Evolutionary conservation across 2,113 vertebrate species (phyloP).

Genomic region (Meleagris gallopavo): DNA sequence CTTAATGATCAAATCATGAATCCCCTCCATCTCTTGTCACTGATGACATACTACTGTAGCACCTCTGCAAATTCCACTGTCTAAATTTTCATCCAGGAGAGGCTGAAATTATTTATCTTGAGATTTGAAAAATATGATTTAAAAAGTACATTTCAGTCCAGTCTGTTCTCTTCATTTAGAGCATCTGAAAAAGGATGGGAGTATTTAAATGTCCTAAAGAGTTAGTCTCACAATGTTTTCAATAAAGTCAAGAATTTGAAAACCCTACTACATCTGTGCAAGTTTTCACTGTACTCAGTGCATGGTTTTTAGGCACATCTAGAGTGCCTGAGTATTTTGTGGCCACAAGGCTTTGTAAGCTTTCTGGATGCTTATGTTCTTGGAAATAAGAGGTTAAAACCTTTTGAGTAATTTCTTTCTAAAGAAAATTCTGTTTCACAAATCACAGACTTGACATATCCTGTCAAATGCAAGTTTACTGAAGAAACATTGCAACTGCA

Average conservation of each 20-base stretch:
- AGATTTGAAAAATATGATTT: slow-evolving; percentile 27
- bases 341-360: neutral
- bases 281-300: neutral
- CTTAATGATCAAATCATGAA: neutral
- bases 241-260: neutral
- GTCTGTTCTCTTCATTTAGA: neutral
- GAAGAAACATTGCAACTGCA: neutral
- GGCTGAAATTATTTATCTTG: slow-evolving; percentile 5
- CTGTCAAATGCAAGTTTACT: neutral
- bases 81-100: slow-evolving; percentile 1
- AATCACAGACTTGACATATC: neutral
- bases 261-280: neutral
- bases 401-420: neutral
- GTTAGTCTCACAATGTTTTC: neutral
- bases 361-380: neutral
- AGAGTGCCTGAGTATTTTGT: neutral
- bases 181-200: neutral
- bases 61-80: slow-evolving; percentile 32
- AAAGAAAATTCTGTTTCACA: neutral
- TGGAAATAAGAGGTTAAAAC: neutral
- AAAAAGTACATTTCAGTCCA: neutral
- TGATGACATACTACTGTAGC: neutral
- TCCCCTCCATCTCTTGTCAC: neutral
- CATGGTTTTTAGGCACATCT: neutral
- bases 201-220: neutral